Conservation (phyloP, 2,797 vertebrate genomes). For the Coracias cyanogaster region DNA sequence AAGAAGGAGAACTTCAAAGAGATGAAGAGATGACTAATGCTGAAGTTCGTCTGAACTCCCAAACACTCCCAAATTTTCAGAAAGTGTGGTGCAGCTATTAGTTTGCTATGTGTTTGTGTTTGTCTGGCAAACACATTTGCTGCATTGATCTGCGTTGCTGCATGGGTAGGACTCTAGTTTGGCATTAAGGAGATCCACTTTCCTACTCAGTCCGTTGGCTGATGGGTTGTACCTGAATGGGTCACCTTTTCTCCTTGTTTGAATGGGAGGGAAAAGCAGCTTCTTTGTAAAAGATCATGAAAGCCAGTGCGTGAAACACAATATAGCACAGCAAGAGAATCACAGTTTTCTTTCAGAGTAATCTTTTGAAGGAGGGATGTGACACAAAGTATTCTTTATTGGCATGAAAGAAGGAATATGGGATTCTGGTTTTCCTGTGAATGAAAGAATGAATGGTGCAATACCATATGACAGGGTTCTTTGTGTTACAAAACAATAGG, state of each 20-base stretch:
- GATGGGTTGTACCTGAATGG: conserved; percentile 14
- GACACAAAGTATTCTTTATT: conserved; percentile 47
- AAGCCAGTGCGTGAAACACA: conserved; percentile 24
- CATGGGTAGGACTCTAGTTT: neutral
- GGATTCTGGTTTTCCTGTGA: conserved; percentile 25
- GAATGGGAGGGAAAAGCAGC: neutral
- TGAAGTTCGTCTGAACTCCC: neutral
- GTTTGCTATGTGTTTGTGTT: neutral
- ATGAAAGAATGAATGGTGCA: conserved; percentile 18
- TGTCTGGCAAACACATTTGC: neutral
- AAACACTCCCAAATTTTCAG: neutral
- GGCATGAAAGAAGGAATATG: conserved; percentile 26
- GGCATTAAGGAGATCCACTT: neutral
- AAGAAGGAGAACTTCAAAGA: neutral
- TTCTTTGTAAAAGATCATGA: conserved; percentile 24
- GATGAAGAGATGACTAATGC: neutral
- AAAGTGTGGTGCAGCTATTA: neutral
- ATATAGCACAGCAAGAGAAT: conserved; percentile 11
- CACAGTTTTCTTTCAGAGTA: conserved; percentile 26
- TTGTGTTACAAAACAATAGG: conserved; percentile 33
- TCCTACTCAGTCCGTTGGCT: neutral
- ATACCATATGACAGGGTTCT: neutral
- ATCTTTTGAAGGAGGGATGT: conserved; percentile 45
- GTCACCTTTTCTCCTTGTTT: neutral
- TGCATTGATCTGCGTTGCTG: neutral